phyloP scores from a whole-genome alignment of 1,140 invertebrate species.

The Eufriesea mexicana region DNA sequence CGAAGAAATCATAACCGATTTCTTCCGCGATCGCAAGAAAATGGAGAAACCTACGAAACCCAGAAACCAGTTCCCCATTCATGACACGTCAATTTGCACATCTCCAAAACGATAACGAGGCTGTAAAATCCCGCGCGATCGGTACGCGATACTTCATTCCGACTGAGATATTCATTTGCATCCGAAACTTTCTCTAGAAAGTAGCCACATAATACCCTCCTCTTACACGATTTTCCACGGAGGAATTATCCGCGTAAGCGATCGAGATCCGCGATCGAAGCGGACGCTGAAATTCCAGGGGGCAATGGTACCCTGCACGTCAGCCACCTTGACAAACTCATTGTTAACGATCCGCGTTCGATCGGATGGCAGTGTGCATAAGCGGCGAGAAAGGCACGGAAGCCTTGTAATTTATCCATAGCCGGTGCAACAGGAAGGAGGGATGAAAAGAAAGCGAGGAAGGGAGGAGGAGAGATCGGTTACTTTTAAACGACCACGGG shows the following conservation, averaged over 20 bases:
- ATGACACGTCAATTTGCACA: neutral
- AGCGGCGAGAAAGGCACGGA: no score
- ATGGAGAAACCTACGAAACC: no score
- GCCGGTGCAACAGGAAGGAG: neutral
- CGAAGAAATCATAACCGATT: no score
- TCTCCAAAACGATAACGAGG: neutral
- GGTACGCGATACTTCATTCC: neutral
- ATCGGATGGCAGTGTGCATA: neutral
- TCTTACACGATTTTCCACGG: neutral
- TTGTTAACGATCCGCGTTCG: conserved; percentile 13
- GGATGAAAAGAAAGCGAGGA: neutral
- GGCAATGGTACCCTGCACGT: neutral
- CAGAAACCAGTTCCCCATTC: no score
- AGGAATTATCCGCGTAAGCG: neutral
- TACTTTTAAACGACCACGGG: conserved; percentile 7
- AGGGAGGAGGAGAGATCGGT: neutral
- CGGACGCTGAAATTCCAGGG: neutral
- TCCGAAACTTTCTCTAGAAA: conserved; percentile 18
- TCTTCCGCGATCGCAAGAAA: neutral
- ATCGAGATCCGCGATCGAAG: neutral
- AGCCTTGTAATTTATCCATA: conserved; percentile 13
- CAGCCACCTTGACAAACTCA: conserved; percentile 7
- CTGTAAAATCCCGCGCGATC: neutral
- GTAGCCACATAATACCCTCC: neutral
- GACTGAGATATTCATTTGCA: neutral